phyloP scores from a whole-genome alignment of 2,797 vertebrate genomes.

The Parauchenoglanis ngamensis region DNA sequence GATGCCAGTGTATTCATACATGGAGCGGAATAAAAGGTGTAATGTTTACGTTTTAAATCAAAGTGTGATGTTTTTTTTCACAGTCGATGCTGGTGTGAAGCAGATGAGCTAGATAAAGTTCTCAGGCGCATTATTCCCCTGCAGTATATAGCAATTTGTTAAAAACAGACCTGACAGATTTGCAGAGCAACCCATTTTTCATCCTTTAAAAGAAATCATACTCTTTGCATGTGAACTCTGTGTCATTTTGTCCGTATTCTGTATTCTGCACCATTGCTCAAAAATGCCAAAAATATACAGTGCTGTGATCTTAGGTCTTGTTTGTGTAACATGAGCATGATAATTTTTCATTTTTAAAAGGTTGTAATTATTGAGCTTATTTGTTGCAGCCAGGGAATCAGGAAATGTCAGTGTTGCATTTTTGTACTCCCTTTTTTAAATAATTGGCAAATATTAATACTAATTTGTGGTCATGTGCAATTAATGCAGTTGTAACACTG shows the following conservation, averaged over 20 bases:
- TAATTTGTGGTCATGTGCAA: neutral
- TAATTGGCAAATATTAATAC: neutral
- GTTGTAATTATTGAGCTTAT: constrained; percentile 2
- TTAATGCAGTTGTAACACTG: neutral
- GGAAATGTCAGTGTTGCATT: neutral
- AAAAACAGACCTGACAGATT: neutral
- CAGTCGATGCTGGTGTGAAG: neutral
- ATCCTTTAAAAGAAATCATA: neutral
- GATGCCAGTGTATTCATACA: neutral
- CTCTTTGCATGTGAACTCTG: neutral
- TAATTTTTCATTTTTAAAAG: constrained; percentile 5
- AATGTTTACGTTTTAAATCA: neutral
- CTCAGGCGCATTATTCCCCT: neutral
- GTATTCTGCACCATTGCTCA: neutral
- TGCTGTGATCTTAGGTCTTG: neutral
- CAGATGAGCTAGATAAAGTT: neutral
- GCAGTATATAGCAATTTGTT: neutral
- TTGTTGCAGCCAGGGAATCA: neutral
- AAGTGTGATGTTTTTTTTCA: neutral
- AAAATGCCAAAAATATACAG: neutral
- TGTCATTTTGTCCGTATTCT: neutral
- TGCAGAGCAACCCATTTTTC: neutral
- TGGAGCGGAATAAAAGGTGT: neutral
- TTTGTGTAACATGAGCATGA: neutral
- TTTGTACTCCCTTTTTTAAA: neutral